A percentile compares a stretch with the other conserved stretches of the same genome.
These are phyloP conservation scores for Melanocharis versteri DNA, from an alignment of 2,113 vertebrate genomes.

Conservation along the genomic window DNA sequence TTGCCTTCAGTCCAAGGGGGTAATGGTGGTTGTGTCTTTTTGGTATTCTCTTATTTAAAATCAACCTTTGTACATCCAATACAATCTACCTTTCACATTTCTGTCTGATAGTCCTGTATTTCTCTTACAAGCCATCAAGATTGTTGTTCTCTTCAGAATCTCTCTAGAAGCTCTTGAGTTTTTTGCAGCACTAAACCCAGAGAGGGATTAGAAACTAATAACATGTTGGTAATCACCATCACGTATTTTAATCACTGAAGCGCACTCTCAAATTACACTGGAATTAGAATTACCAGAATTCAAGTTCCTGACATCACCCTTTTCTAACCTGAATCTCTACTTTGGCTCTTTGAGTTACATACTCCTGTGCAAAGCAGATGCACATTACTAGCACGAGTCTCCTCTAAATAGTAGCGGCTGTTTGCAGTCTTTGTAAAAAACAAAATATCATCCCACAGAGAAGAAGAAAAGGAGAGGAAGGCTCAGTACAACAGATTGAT, in stretches of 20 bases:
- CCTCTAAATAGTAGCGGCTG: not conserved
- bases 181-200: not conserved
- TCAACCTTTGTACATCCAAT: not conserved
- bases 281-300: not conserved
- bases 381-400: rapidly evolving
- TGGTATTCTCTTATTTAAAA: not conserved
- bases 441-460: not conserved
- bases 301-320: not conserved
- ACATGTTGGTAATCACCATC: not conserved
- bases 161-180: not conserved
- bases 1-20: not conserved
- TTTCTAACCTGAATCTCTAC: not conserved
- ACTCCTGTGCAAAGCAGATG: not conserved
- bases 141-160: not conserved
- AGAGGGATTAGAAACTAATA: not conserved
- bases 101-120: not conserved
- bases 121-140: not conserved
- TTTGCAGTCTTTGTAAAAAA: not conserved
- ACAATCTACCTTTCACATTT: not conserved
- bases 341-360: not conserved
- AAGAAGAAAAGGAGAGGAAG: not conserved
- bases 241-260: not conserved
- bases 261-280: not conserved
- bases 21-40: not conserved
- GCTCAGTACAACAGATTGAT: not conserved